These are phyloP conservation scores for Ammodytes dubius DNA, from an alignment of 2,113 vertebrate species.

Conservation along the genomic window DNA sequence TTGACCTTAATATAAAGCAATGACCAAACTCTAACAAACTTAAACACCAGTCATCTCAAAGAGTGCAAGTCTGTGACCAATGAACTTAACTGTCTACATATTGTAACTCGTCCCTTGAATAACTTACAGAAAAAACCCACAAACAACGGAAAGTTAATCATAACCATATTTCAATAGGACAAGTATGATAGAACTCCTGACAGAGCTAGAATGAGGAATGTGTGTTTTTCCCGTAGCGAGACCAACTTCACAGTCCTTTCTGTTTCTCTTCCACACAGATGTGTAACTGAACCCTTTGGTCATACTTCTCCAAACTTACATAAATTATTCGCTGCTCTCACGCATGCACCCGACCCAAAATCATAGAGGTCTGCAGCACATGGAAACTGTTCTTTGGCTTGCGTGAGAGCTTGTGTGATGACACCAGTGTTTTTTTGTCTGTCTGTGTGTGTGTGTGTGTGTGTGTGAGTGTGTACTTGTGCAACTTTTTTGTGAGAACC, in stretches of 20 bases:
- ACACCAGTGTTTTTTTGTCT: conserved; percentile 8
- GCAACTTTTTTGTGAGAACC: not conserved
- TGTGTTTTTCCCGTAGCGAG: conserved; percentile 20
- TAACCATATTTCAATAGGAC: not conserved
- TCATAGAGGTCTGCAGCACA: conserved; percentile 58
- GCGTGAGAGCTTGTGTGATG: conserved; percentile 46
- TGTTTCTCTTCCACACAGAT: conserved; percentile 56
- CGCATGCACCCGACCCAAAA: conserved; percentile 53
- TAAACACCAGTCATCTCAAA: not conserved
- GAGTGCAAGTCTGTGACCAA: not conserved
- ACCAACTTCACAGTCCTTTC: conserved; percentile 45
- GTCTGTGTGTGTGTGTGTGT: no score
- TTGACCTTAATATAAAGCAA: not conserved
- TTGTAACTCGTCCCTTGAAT: not conserved
- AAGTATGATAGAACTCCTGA: no score
- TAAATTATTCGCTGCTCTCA: conserved; percentile 58
- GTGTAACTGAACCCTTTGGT: conserved; percentile 55
- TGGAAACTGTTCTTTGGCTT: conserved; percentile 58
- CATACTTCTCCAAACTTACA: conserved; percentile 30
- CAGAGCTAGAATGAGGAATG: conserved; percentile 3
- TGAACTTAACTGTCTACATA: not conserved
- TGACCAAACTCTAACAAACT: not conserved
- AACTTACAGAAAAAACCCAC: not conserved
- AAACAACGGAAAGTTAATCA: not conserved
- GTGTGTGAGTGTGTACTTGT: not conserved